Evolutionary conservation across 2,113 vertebrate genomes (phyloP).

Genomic region (Gopherus evgoodei): DNA sequence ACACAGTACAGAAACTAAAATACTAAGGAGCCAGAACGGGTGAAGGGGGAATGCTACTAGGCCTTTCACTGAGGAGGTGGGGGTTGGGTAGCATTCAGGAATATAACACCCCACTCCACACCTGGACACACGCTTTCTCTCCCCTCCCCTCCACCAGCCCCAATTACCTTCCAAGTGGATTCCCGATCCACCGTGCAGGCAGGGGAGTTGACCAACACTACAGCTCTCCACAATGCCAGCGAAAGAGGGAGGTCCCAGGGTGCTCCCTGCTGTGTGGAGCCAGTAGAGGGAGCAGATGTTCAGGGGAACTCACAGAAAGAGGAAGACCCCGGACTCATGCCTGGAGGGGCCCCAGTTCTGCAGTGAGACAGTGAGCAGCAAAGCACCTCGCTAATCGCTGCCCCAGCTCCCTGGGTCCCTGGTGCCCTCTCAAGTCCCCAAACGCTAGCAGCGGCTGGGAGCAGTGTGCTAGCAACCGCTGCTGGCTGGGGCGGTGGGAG

Average conservation of each 20-base stretch:
- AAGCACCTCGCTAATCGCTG: not conserved
- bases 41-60: conserved; percentile 48
- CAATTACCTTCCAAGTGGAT: not conserved
- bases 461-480: not conserved
- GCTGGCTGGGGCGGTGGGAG: not conserved
- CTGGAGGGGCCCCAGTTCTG: not conserved
- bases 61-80: conserved; percentile 52
- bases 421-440: not conserved
- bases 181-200: not conserved
- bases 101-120: not conserved
- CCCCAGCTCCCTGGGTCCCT: not conserved
- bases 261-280: not conserved
- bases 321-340: not conserved
- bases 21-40: not conserved
- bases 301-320: not conserved
- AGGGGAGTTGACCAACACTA: not conserved
- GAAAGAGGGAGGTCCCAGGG: not conserved
- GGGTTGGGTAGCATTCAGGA: conserved; percentile 59
- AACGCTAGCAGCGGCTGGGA: not conserved
- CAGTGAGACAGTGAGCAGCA: not conserved
- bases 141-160: not conserved
- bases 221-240: not conserved
- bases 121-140: not conserved
- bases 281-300: not conserved
- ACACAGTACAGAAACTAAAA: not conserved